Evolutionary conservation across 1,140 invertebrate species (phyloP), one percentile per base, ranked within the genome.

Genomic region (Dinoponera quadriceps): DNA sequence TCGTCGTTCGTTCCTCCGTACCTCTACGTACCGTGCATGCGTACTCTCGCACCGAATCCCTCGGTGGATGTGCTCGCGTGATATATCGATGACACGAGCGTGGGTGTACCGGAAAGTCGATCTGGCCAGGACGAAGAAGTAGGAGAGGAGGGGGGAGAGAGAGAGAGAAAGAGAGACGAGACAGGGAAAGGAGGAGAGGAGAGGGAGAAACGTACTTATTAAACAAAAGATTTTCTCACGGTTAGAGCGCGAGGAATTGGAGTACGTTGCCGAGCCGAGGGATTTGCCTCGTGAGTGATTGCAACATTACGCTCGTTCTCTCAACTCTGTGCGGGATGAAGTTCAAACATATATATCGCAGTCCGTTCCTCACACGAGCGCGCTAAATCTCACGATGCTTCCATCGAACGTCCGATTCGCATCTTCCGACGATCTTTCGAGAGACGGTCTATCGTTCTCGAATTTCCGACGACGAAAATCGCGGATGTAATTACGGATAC

Each of bases 71-170:
- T 62, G 60, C 57, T 65, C 81, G 84, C 71, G 71, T 89, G 88
- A 88, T 88, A 89, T 89, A 88, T 89, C 87, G 88, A 89, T 89
- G 88, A 89, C 88, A 87, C 82, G 63, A 69, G 78, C 87, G 88
- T 89, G 87, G 88, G 88, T 85, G 88, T 85, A 85, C 60, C 84
- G 62, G 88, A 84, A 84, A 84, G 85, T 65, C 87, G 88, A 89
- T 83, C 87, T 85, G 85, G 62, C 20, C 59, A 33, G 48, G 20
- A 57, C 25, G 54, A 57, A 57, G 25, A 51, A 25, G 33, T 44
- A 18, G 51, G 33, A 57, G 51, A 49, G 38, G 11, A 44, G 11
- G 3, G 38, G 49, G 60, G 25, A 33, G 65, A 13, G 65, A 9
- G 75, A 68, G 65, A 18, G 22, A 44, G 38, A 20, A 57, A 48